Conservation (phyloP, 2,797 vertebrate species). For the Sorex maritimensis region DNA sequence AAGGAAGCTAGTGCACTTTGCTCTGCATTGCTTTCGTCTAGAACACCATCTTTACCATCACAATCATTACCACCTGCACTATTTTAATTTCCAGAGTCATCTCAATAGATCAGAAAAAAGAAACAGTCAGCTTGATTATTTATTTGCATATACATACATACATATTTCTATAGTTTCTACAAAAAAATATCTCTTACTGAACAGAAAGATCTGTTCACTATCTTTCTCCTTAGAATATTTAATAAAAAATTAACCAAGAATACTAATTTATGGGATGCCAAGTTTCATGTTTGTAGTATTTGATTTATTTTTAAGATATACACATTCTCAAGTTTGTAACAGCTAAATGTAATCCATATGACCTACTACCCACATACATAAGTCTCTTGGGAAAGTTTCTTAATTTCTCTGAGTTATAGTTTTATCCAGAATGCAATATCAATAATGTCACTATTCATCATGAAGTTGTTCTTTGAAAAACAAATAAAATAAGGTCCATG, state of each 20-base stretch:
- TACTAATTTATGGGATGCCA: slow-evolving; percentile 3
- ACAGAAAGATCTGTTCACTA: not conserved
- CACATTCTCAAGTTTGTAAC: not conserved
- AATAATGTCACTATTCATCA: not conserved
- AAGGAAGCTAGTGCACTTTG: not conserved
- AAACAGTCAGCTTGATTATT: not conserved
- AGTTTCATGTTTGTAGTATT: not conserved
- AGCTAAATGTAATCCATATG: not conserved
- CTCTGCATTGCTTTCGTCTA: not conserved
- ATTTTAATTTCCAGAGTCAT: slow-evolving; percentile 6
- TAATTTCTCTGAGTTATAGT: not conserved
- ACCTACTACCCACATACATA: slow-evolving; percentile 22
- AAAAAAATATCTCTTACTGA: not conserved
- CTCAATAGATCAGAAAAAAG: not conserved
- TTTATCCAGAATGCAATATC: slow-evolving; percentile 15
- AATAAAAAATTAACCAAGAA: slow-evolving; percentile 7
- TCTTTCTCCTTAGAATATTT: not conserved
- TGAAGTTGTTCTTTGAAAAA: not conserved
- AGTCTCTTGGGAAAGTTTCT: not conserved
- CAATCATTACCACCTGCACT: not conserved
- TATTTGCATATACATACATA: not conserved
- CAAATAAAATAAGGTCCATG: slow-evolving; percentile 39
- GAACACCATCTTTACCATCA: slow-evolving; percentile 17
- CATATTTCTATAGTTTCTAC: not conserved
- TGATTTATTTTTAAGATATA: not conserved